Percentiles rank a stretch among this genome's conserved stretches.
Conservation (phyloP, 2,888 invertebrate species). For the Helicoverpa assulta region DNA sequence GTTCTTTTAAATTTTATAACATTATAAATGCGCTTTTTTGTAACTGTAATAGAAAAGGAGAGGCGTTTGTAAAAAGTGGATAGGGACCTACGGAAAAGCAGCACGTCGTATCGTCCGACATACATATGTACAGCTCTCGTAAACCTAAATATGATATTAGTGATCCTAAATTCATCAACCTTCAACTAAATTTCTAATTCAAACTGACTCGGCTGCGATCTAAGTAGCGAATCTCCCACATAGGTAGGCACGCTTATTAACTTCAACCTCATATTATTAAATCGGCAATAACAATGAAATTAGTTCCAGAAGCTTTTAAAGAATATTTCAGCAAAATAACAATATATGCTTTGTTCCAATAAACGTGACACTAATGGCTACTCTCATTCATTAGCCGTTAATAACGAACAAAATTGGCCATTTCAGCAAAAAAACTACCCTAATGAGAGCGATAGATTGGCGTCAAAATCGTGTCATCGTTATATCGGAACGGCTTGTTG, state of each 20-base stretch:
- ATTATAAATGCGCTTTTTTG: too few species aligned
- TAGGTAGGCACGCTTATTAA: not conserved
- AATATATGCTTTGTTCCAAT: constrained; percentile 25
- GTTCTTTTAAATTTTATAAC: too few species aligned
- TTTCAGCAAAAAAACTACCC: constrained; percentile 63
- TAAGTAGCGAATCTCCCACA: not conserved
- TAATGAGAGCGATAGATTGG: constrained; percentile 71
- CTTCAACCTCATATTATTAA: not conserved
- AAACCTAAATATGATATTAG: too few species aligned
- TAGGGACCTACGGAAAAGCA: too few species aligned
- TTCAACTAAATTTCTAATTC: not conserved
- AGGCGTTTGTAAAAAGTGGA: too few species aligned
- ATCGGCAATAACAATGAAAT: constrained; percentile 35
- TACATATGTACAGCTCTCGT: too few species aligned
- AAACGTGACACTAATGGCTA: constrained; percentile 58
- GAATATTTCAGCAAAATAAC: constrained; percentile 1
- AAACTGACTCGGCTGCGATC: constrained; percentile 26
- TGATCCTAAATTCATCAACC: too few species aligned
- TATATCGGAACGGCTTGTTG: constrained; percentile 79
- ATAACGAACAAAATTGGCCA: constrained; percentile 57
- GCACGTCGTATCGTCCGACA: too few species aligned
- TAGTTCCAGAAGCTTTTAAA: constrained; percentile 28
- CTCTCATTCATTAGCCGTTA: constrained; percentile 59
- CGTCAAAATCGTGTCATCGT: constrained; percentile 82
- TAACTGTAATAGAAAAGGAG: too few species aligned